These are phyloP conservation scores for Acronicta psi DNA, from an alignment of 2,888 invertebrate species.

Conservation along the genomic window DNA sequence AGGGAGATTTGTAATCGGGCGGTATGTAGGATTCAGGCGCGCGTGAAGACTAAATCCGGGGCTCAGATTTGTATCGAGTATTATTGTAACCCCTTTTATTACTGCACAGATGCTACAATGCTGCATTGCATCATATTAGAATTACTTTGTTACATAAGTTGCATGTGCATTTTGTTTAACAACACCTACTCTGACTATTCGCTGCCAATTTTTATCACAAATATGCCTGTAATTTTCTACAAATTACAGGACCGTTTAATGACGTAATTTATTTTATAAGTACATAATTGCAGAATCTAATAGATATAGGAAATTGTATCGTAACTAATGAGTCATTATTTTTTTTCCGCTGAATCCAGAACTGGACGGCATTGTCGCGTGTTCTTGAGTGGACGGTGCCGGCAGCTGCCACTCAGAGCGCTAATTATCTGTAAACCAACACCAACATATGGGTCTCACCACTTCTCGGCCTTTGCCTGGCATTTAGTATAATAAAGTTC, in stretches of 20 bases:
- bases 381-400: conserved; percentile 61
- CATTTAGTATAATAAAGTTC: conserved; percentile 63
- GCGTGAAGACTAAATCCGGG: conserved; percentile 6
- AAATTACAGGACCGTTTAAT: no score
- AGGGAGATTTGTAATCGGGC: conserved; percentile 15
- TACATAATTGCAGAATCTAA: no score
- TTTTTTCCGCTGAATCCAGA: conserved; percentile 38
- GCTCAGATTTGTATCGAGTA: conserved; percentile 19
- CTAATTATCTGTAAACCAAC: conserved; percentile 79
- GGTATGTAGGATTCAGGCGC: conserved; percentile 22
- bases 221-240: no score
- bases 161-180: no score
- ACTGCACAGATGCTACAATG: neutral
- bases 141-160: neutral
- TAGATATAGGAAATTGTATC: conserved; percentile 6
- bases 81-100: conserved; percentile 8
- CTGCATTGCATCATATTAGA: neutral
- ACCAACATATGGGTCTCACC: conserved; percentile 72
- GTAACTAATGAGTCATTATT: conserved; percentile 37
- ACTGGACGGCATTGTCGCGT: conserved; percentile 59
- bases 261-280: no score
- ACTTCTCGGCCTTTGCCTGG: conserved; percentile 67
- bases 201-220: no score
- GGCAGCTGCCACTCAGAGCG: conserved; percentile 74
- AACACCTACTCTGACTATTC: no score